These are phyloP conservation scores for Ptiloglossa arizonensis DNA, from an alignment of 1,140 invertebrate species.

Conservation along the genomic window DNA sequence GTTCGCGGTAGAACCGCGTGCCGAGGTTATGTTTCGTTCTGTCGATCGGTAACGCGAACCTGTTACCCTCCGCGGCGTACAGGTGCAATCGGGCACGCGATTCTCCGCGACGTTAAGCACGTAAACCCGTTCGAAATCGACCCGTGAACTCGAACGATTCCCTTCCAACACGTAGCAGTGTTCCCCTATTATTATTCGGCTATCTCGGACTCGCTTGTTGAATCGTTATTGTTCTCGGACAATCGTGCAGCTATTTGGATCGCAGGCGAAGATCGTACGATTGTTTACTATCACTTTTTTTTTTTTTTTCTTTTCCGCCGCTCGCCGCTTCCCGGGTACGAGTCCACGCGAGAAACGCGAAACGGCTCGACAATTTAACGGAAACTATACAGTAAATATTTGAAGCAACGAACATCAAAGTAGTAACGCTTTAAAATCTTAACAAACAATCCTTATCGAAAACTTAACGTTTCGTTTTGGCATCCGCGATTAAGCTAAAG, in stretches of 20 bases:
- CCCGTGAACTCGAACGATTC: slow-evolving; percentile 6
- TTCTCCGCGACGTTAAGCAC: slow-evolving; percentile 53
- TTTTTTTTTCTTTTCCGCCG: not conserved
- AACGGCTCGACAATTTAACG: slow-evolving; percentile 10
- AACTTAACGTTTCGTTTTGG: slow-evolving; percentile 39
- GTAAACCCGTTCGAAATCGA: slow-evolving; percentile 61
- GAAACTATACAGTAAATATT: slow-evolving; percentile 34
- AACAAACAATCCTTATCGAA: slow-evolving; percentile 40
- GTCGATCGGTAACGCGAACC: not conserved
- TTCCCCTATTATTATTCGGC: no score
- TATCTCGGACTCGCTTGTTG: not conserved
- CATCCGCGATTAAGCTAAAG: slow-evolving; percentile 16
- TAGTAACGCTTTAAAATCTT: slow-evolving; percentile 27
- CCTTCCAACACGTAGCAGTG: no score
- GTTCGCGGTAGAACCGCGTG: slow-evolving; percentile 51
- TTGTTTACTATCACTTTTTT: not conserved
- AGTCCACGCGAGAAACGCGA: not conserved
- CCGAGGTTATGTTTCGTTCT: not conserved
- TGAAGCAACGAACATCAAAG: slow-evolving; percentile 30
- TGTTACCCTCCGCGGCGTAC: not conserved
- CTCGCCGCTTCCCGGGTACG: not conserved
- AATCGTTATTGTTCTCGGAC: slow-evolving; percentile 25
- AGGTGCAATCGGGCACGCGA: slow-evolving; percentile 26
- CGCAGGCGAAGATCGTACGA: slow-evolving; percentile 2
- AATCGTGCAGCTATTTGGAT: slow-evolving; percentile 17